A percentile compares a stretch with the other conserved stretches of the same genome.
phyloP scores from a whole-genome alignment of 2,888 invertebrate species.

The Pyrocoelia pectoralis region DNA sequence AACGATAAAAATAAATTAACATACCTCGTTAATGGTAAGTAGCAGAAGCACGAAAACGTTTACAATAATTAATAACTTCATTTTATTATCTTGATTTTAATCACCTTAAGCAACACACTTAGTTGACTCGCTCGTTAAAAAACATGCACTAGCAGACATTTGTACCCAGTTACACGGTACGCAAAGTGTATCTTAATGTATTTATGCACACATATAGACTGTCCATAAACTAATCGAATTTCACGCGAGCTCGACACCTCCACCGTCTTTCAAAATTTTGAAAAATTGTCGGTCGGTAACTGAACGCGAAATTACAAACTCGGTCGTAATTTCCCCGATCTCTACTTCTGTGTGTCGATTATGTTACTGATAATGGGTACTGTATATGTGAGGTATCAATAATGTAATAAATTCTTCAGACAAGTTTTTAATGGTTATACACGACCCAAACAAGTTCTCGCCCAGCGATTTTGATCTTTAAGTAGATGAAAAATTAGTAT shows the following conservation, averaged over 20 bases:
- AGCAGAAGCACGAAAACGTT: neutral
- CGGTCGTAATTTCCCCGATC: neutral
- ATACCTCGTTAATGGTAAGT: neutral
- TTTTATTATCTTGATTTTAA: neutral
- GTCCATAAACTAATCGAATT: constrained; percentile 9
- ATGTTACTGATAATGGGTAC: neutral
- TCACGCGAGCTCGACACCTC: neutral
- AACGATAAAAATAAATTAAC: neutral
- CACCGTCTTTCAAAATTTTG: neutral
- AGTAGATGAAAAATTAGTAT: constrained; percentile 11
- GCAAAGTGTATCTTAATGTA: constrained; percentile 26
- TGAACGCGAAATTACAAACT: no score
- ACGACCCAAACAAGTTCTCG: constrained; percentile 25
- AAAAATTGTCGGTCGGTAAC: neutral
- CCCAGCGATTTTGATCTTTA: constrained; percentile 25
- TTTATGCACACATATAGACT: constrained; percentile 17
- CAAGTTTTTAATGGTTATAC: constrained; percentile 24
- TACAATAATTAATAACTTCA: neutral
- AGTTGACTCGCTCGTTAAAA: constrained; percentile 9
- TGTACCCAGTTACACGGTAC: constrained; percentile 19
- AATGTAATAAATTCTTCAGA: constrained; percentile 19
- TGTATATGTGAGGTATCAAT: neutral
- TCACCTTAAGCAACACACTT: neutral
- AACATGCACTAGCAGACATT: constrained; percentile 18
- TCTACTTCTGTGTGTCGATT: no score